Evolutionary conservation across 2,888 invertebrate species (phyloP).

Genomic region (Rhogogaster chlorosoma): DNA sequence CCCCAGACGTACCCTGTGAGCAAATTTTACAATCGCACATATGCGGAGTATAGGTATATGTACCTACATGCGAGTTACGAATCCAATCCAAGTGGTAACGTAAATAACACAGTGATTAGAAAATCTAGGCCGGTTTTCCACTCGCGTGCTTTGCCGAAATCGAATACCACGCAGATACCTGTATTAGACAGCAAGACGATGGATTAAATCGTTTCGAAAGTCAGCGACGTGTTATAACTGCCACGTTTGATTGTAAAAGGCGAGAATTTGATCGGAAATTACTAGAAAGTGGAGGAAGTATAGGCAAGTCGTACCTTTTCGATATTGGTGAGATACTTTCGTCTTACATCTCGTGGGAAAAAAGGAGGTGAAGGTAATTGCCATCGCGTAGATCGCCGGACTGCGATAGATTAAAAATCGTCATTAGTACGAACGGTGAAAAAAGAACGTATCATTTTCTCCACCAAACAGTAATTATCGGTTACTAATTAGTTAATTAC

Average conservation of each 20-base stretch:
- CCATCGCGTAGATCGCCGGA: background rate
- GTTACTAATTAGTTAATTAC: conserved; percentile 16
- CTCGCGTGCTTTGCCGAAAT: background rate
- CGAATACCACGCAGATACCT: background rate
- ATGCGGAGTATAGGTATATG: background rate
- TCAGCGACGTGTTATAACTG: background rate
- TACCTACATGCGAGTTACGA: background rate
- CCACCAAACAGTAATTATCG: background rate
- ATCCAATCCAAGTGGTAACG: background rate
- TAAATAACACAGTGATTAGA: background rate
- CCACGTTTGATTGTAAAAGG: too few species aligned
- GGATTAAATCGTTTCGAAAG: background rate
- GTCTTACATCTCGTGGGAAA: background rate
- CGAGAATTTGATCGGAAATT: too few species aligned
- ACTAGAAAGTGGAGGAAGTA: background rate
- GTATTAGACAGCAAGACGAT: background rate
- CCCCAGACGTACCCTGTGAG: background rate
- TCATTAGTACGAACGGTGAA: background rate
- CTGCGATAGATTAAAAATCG: background rate
- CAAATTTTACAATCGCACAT: background rate
- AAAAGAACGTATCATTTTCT: background rate
- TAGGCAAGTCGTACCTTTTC: background rate
- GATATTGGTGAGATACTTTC: background rate
- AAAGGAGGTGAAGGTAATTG: background rate
- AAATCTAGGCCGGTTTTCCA: background rate